phyloP scores from a whole-genome alignment of 2,113 vertebrate species.

The Forbesichthys papilliferus region DNA sequence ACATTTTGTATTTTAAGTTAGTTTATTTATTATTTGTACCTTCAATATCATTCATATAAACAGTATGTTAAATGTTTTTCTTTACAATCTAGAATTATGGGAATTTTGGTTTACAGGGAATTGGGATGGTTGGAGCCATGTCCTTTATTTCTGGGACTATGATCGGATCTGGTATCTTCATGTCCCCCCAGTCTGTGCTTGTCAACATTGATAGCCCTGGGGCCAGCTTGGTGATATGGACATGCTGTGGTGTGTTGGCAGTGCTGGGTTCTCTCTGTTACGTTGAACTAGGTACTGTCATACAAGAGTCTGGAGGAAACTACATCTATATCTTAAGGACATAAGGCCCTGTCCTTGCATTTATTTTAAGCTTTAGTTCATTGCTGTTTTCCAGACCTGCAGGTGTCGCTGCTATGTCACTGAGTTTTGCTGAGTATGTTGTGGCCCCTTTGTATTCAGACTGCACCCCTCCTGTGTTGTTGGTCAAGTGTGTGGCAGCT shows the following conservation, averaged over 20 bases:
- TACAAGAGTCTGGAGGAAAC: conserved; percentile 85
- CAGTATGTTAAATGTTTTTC: background rate
- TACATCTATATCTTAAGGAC: conserved; percentile 86
- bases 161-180: conserved; percentile 84
- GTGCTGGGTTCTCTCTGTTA: conserved; percentile 82
- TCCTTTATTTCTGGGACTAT: conserved; percentile 85
- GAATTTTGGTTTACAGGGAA: conserved; percentile 24
- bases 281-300: conserved; percentile 84
- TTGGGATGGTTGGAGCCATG: conserved; percentile 77
- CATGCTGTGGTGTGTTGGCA: conserved; percentile 79
- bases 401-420: conserved; percentile 72
- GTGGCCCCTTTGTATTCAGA: conserved; percentile 80
- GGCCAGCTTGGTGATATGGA: conserved; percentile 85
- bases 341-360: conserved; percentile 83
- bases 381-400: conserved; percentile 82
- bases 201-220: conserved; percentile 80
- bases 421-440: conserved; percentile 82
- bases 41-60: background rate
- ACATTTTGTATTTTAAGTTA: too few relatives aligned
- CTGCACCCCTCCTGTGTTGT: conserved; percentile 70
- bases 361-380: conserved; percentile 80
- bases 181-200: conserved; percentile 83
- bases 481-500: conserved; percentile 76
- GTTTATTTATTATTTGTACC: too few relatives aligned
- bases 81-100: background rate